Base-by-base conservation (phyloP, 2,888 invertebrate species). In the Dynastes tityus region DNA sequence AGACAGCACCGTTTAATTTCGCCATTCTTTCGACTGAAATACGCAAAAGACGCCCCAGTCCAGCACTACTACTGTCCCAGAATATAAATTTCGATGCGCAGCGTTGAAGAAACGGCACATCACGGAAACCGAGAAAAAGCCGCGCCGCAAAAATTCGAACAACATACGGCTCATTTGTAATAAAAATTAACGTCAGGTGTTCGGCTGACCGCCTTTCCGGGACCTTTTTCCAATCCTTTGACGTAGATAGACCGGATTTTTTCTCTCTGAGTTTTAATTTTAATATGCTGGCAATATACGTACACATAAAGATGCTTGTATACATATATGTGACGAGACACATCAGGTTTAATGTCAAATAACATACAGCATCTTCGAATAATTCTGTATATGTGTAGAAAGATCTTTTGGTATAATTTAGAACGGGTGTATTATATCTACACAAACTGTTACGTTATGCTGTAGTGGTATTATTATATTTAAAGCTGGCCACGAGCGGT, bases 181-280 rank as follows among this genome's bases (percentile, higher is more conserved):
- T 74, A 74, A 74, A 74, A 74, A 74, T 74, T 49, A 61, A 74
- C 61, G 73, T 74, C 73, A 74, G 73, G 73, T 74, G 73, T 74
- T 74, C 61, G 51, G 27, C 27, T 27, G 58, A 27, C 73, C 73
- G 61, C 73, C n/a, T n/a, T n/a, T n/a, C 73, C 61, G 45, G 55
- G 61, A 74, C 40, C 13, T 74, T 63, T 63, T 74, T 63, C 73
- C 73, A 74, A 74, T 74, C 61, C 73, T 74, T 49, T 74, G 73
- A 74, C 73, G 73, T 40, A 74, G 61, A 74, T 74, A 63, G 58
- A 4, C 5, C 61, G 5, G 4, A 27, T 13, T 2, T 74, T 61
- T 61, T 37, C 45, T 61, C 37, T 61, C 40, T 13, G 40, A 13
- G 27, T 74, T 40, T 74, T 61, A 74, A 40, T 45, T 74, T 40